Percentiles rank a stretch among this genome's conserved stretches.
Conservation (phyloP, 2,888 invertebrate species). For the Chymomyza fuscimana region DNA sequence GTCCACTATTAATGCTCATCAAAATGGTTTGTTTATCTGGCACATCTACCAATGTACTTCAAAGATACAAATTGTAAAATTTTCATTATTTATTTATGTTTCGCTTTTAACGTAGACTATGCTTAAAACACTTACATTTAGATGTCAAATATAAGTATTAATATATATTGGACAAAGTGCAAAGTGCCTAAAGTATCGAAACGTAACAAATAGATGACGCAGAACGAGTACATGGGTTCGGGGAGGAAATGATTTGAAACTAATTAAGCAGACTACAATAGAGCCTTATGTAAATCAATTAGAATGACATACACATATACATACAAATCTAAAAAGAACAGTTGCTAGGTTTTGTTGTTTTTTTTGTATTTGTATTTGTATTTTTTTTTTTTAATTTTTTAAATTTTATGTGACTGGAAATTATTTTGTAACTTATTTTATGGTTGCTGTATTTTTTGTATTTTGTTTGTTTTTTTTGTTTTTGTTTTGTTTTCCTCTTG, state of each 20-base stretch:
- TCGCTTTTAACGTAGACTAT: slow-evolving; percentile 32
- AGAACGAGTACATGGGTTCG: not conserved
- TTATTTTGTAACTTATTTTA: slow-evolving; percentile 66
- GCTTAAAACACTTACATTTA: slow-evolving; percentile 59
- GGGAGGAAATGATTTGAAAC: slow-evolving; percentile 24
- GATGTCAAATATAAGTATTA: slow-evolving; percentile 27
- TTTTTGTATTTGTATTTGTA: slow-evolving; percentile 29
- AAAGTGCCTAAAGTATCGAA: slow-evolving; percentile 15
- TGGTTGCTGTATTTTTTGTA: slow-evolving; percentile 47
- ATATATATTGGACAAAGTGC: slow-evolving; percentile 18
- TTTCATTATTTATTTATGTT: not conserved
- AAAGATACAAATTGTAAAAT: slow-evolving; percentile 3
- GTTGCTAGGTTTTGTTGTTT: slow-evolving; percentile 49
- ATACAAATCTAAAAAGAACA: slow-evolving; percentile 69
- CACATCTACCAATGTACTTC: not conserved
- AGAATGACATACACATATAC: slow-evolving; percentile 34
- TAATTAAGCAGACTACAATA: slow-evolving; percentile 4
- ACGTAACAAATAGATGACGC: not conserved
- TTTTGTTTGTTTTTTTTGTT: slow-evolving; percentile 1
- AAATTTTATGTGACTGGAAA: slow-evolving; percentile 57
- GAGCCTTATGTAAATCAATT: not conserved
- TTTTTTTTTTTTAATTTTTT: slow-evolving; percentile 36
- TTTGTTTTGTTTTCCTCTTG: slow-evolving; percentile 23
- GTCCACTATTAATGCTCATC: not conserved
- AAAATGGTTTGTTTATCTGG: not conserved